These are phyloP conservation scores for Trinectes maculatus DNA, from an alignment of 2,113 vertebrate species.

Conservation along the genomic window DNA sequence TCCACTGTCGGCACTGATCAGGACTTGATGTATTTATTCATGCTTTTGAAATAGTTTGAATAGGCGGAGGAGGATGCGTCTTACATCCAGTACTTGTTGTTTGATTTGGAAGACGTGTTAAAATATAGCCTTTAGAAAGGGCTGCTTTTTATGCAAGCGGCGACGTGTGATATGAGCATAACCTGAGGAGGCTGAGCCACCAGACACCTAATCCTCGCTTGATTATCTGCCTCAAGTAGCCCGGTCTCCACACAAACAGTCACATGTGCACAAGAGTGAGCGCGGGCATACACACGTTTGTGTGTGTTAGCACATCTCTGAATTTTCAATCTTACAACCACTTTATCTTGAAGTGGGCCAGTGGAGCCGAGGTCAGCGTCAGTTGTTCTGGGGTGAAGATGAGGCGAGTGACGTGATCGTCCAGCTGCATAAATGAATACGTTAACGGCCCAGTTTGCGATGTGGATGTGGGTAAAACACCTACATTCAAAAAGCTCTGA, in stretches of 20 bases:
- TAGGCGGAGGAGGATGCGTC: too few species aligned
- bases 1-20: too few species aligned
- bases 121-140: too few species aligned
- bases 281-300: neutral
- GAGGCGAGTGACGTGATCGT: constrained; percentile 16
- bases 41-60: too few species aligned
- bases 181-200: neutral
- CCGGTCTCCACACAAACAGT: neutral
- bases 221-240: constrained; percentile 47
- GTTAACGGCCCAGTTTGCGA: neutral
- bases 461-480: neutral
- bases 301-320: neutral
- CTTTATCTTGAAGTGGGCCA: constrained; percentile 21
- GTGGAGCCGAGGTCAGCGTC: constrained; percentile 10
- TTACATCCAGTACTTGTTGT: too few species aligned
- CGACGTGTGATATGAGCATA: constrained; percentile 9
- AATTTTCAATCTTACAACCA: constrained; percentile 9
- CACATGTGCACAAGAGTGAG: neutral
- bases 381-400: constrained; percentile 13
- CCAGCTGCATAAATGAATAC: constrained; percentile 33
- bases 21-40: too few species aligned
- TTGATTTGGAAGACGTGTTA: too few species aligned
- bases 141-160: too few species aligned
- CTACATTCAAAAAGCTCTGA: neutral
- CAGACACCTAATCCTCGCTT: constrained; percentile 38